Percentiles rank a stretch among this genome's conserved stretches.
Evolutionary conservation across 2,888 invertebrate genomes (phyloP).

Genomic region (Phaedon cochleariae): DNA sequence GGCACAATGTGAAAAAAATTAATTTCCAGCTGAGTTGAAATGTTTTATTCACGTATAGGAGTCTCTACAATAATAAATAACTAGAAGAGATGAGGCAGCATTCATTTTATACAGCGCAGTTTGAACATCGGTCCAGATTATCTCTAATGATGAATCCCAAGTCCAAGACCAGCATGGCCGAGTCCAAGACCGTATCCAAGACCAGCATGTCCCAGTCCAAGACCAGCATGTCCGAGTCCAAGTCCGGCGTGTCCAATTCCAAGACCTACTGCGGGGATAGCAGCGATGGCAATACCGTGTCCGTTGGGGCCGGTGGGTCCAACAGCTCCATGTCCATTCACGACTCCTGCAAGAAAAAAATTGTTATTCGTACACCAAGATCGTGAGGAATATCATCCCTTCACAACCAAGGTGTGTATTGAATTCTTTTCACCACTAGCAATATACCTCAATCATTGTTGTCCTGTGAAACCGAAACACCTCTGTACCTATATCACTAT

Average conservation of each 20-base stretch:
- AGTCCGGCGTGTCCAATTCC: not conserved
- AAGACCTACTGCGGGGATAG: not conserved
- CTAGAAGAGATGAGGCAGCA: not conserved
- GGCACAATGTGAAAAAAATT: too few species aligned
- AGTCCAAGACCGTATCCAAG: not conserved
- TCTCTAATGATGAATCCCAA: not conserved
- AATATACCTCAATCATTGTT: too few species aligned
- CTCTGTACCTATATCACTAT: too few species aligned
- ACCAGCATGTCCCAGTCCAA: slow-evolving; percentile 7
- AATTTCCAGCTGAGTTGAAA: too few species aligned
- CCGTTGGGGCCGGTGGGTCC: slow-evolving; percentile 40
- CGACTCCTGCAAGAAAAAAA: slow-evolving; percentile 25
- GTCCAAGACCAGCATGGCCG: not conserved
- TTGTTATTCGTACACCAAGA: not conserved
- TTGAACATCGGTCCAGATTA: not conserved
- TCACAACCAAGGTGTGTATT: too few species aligned
- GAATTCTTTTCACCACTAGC: too few species aligned
- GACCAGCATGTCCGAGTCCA: slow-evolving; percentile 4
- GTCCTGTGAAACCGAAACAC: too few species aligned
- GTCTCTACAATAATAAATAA: not conserved
- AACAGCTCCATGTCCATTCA: slow-evolving; percentile 38
- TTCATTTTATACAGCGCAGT: not conserved
- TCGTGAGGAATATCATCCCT: not conserved
- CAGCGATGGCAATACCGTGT: slow-evolving; percentile 17
- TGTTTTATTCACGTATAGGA: not conserved